A percentile compares a stretch with the other conserved stretches of the same genome.
Evolutionary conservation across 2,113 vertebrate species (phyloP).

Genomic region (Campylomormyrus numenius): DNA sequence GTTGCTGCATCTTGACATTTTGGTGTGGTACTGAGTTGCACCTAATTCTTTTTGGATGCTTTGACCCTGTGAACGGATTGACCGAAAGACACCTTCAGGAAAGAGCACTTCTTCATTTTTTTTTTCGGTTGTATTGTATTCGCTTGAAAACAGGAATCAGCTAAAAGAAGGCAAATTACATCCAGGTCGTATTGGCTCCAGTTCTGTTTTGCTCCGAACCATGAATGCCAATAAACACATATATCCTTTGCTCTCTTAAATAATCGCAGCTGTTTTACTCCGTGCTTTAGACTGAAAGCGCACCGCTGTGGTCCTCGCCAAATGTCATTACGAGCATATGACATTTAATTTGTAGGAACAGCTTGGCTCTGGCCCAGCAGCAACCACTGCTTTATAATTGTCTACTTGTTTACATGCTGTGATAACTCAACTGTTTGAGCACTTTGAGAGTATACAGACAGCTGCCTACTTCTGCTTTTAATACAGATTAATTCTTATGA

Average conservation of each 20-base stretch:
- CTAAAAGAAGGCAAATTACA: background rate
- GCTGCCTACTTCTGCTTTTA: background rate
- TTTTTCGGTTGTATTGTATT: background rate
- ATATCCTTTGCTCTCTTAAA: background rate
- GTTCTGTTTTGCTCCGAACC: background rate
- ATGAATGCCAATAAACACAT: background rate
- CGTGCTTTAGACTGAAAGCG: background rate
- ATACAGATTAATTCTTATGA: background rate
- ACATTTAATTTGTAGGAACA: conserved; percentile 14
- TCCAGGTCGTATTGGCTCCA: background rate
- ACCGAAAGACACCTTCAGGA: background rate
- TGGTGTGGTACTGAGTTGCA: background rate
- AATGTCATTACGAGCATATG: background rate
- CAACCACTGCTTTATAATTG: background rate
- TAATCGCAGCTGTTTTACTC: background rate
- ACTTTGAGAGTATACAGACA: background rate
- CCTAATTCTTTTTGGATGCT: background rate
- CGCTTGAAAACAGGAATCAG: background rate
- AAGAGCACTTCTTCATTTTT: background rate
- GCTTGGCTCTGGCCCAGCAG: background rate
- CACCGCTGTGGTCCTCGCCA: background rate
- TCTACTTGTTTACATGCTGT: background rate
- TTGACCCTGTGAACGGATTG: background rate
- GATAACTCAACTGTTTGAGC: background rate
- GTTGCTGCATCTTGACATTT: background rate